These are phyloP conservation scores for Stenoptilia bipunctidactyla DNA, from an alignment of 2,888 invertebrate species.

Conservation along the genomic window DNA sequence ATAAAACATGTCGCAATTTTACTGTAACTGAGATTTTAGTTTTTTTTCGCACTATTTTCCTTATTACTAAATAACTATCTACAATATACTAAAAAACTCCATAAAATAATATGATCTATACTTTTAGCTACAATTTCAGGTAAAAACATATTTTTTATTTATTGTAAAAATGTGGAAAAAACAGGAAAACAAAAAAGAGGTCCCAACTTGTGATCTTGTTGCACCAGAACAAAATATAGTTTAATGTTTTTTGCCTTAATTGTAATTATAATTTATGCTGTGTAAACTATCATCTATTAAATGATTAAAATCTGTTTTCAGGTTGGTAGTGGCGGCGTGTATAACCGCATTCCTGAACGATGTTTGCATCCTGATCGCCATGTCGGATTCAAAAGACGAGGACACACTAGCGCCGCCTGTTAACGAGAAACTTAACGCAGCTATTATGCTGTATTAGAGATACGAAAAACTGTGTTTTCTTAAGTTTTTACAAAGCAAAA, in stretches of 20 bases:
- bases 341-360: constrained; percentile 80
- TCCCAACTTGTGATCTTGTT: constrained; percentile 6
- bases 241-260: constrained; percentile 1
- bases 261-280: constrained; percentile 1
- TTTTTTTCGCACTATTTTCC: constrained; percentile 6
- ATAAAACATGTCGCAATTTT: constrained; percentile 12
- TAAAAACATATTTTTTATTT: constrained; percentile 4
- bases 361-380: constrained; percentile 79
- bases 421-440: constrained; percentile 85
- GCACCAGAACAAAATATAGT: constrained; percentile 10
- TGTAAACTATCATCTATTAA: not conserved
- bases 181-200: not conserved
- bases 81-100: constrained; percentile 6
- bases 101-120: constrained; percentile 7
- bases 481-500: too few relatives aligned
- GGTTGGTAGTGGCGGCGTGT: constrained; percentile 81
- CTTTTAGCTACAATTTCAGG: constrained; percentile 7
- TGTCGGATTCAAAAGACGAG: constrained; percentile 74
- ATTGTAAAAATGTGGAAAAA: not conserved
- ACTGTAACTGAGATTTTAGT: constrained; percentile 13
- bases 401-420: constrained; percentile 77
- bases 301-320: constrained; percentile 43
- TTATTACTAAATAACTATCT: constrained; percentile 8
- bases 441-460: constrained; percentile 84
- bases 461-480: too few relatives aligned